phyloP scores from a whole-genome alignment of 2,797 vertebrate species.

The Todus mexicanus region DNA sequence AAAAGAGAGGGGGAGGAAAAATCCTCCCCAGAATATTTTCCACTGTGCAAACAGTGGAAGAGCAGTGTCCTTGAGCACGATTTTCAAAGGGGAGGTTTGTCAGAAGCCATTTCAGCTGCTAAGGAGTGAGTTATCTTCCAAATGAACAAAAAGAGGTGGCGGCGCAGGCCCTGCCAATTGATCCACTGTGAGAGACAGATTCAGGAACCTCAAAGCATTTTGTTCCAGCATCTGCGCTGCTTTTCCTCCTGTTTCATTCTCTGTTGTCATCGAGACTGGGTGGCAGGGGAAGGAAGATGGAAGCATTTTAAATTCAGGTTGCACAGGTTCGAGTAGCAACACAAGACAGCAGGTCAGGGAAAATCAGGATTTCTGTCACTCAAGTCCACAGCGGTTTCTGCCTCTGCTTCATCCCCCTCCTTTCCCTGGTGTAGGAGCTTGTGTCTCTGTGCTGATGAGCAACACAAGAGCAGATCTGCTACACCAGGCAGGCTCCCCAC shows the following conservation, averaged over 20 bases:
- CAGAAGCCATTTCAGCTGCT: slow-evolving; percentile 56
- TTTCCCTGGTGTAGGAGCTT: not conserved
- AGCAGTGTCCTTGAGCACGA: slow-evolving; percentile 58
- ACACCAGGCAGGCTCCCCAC: slow-evolving; percentile 1
- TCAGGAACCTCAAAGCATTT: slow-evolving; percentile 43
- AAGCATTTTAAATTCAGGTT: slow-evolving; percentile 15
- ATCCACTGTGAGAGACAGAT: slow-evolving; percentile 46
- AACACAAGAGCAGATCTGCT: not conserved
- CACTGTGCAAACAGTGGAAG: slow-evolving; percentile 55
- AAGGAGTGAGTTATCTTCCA: slow-evolving; percentile 50
- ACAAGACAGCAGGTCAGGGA: not conserved
- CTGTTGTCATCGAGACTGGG: not conserved
- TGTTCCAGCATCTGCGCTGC: slow-evolving; percentile 11
- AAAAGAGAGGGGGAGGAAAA: not conserved
- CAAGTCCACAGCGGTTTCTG: not conserved
- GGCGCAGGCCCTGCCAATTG: not conserved
- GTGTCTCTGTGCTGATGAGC: slow-evolving; percentile 34
- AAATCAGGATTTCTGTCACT: slow-evolving; percentile 30
- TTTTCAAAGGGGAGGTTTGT: slow-evolving; percentile 56
- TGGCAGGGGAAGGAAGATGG: not conserved
- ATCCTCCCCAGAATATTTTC: slow-evolving; percentile 24
- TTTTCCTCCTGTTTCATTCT: slow-evolving; percentile 42
- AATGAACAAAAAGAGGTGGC: slow-evolving; percentile 43
- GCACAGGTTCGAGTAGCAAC: not conserved
- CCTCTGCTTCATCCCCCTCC: not conserved